Percentiles rank a stretch among this genome's conserved stretches.
Evolutionary conservation across 2,888 invertebrate genomes (phyloP).

Genomic region (Pollenia amentaria): DNA sequence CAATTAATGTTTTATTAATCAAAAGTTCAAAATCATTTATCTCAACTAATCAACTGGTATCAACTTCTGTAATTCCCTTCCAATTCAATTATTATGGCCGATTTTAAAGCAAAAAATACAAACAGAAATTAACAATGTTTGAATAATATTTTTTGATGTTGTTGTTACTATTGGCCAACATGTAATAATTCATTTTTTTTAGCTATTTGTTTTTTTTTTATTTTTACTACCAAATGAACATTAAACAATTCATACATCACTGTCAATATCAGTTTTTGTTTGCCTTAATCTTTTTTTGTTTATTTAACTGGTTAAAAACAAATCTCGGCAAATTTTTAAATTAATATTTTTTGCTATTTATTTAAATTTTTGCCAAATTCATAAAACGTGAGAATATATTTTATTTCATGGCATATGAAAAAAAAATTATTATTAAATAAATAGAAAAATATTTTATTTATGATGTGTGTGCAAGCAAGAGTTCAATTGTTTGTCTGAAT

Average conservation of each 20-base stretch:
- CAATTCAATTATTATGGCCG: conserved; percentile 62
- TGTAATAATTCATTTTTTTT: conserved; percentile 62
- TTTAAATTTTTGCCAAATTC: conserved; percentile 56
- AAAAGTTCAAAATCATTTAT: conserved; percentile 73
- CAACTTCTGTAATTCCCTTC: conserved; percentile 73
- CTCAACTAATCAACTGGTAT: conserved; percentile 72
- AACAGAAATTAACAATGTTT: conserved; percentile 34
- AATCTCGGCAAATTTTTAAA: conserved; percentile 62
- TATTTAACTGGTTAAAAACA: neutral
- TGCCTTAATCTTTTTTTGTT: conserved; percentile 25
- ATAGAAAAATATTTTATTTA: conserved; percentile 13
- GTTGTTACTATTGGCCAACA: conserved; percentile 28
- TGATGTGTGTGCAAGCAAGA: conserved; percentile 9
- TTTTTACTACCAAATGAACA: conserved; percentile 45
- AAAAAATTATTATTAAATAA: conserved; percentile 46
- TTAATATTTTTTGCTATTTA: conserved; percentile 65
- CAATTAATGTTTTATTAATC: conserved; percentile 58
- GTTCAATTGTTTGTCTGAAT: conserved; percentile 32
- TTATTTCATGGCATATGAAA: conserved; percentile 18
- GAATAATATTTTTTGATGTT: conserved; percentile 13
- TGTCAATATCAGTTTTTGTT: conserved; percentile 69
- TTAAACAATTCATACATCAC: conserved; percentile 76
- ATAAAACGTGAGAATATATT: conserved; percentile 73
- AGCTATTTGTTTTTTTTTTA: conserved; percentile 26
- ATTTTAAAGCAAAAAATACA: conserved; percentile 10